phyloP scores from a whole-genome alignment of 2,888 invertebrate genomes.

The Himalopsyche japonica region DNA sequence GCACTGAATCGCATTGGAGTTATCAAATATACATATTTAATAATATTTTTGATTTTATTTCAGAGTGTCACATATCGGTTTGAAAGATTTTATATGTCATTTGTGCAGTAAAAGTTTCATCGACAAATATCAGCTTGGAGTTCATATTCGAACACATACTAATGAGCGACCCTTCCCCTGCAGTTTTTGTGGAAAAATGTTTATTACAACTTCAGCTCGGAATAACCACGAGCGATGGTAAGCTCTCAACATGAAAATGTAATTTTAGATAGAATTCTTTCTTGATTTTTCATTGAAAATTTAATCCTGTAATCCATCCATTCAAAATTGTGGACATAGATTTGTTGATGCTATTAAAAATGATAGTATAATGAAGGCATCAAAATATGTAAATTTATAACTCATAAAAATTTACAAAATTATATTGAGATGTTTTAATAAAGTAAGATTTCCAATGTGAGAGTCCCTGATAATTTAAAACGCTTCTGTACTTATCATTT shows the following conservation, averaged over 20 bases:
- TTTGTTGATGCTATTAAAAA: too few relatives aligned
- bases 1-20: too few relatives aligned
- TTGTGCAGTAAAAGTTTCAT: slow-evolving; percentile 35
- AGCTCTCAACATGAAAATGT: not conserved
- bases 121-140: slow-evolving; percentile 24
- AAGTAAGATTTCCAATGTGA: not conserved
- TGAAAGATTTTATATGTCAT: slow-evolving; percentile 33
- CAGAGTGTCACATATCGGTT: slow-evolving; percentile 25
- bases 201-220: slow-evolving; percentile 22
- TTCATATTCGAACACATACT: slow-evolving; percentile 21
- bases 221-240: slow-evolving; percentile 26
- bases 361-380: too few relatives aligned
- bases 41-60: not conserved
- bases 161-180: slow-evolving; percentile 15
- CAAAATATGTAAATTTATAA: too few relatives aligned
- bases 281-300: too few relatives aligned
- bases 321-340: too few relatives aligned
- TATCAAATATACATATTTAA: too few relatives aligned
- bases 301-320: too few relatives aligned
- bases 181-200: slow-evolving; percentile 19
- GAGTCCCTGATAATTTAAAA: not conserved
- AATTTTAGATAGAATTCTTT: too few relatives aligned
- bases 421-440: not conserved
- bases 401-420: too few relatives aligned
- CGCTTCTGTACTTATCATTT: too few relatives aligned